Evolutionary conservation across 2,113 vertebrate species (phyloP).

Genomic region (Embiotoca jacksoni): DNA sequence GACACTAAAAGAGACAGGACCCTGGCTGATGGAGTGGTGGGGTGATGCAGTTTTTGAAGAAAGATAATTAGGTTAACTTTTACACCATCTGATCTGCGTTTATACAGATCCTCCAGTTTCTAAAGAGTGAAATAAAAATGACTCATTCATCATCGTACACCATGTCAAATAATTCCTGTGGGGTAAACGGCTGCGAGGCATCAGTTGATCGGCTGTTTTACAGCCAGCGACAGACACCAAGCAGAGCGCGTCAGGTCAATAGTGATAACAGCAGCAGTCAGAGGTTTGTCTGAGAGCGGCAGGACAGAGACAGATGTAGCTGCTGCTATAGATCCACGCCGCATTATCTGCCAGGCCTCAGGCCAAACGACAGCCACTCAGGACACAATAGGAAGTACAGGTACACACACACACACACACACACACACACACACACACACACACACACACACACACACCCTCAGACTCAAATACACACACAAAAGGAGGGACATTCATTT

Average conservation of each 20-base stretch:
- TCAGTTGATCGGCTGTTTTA: constrained; percentile 26
- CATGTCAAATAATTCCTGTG: not conserved
- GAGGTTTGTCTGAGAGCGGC: constrained; percentile 1
- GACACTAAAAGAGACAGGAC: constrained; percentile 4
- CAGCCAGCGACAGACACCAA: constrained; percentile 44
- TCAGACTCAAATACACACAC: not conserved
- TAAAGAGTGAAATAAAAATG: constrained; percentile 24
- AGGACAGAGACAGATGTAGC: constrained; percentile 63
- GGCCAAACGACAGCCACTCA: constrained; percentile 59
- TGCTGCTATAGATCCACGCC: constrained; percentile 45
- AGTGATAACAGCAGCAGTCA: constrained; percentile 39
- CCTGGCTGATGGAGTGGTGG: not conserved
- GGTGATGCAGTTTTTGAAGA: no score
- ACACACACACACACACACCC: constrained; percentile 15
- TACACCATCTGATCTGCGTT: not conserved
- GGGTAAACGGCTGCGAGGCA: constrained; percentile 11
- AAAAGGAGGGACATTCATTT: not conserved
- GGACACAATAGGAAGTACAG: constrained; percentile 39
- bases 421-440: constrained; percentile 2
- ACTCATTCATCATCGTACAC: constrained; percentile 22
- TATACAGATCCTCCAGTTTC: not conserved
- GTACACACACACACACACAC: constrained; percentile 17
- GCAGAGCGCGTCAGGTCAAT: constrained; percentile 21
- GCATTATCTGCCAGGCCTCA: constrained; percentile 57
- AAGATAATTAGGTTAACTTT: no score